Conservation (phyloP, 2,797 vertebrate genomes). For the Hapalemur alaotrensis region DNA sequence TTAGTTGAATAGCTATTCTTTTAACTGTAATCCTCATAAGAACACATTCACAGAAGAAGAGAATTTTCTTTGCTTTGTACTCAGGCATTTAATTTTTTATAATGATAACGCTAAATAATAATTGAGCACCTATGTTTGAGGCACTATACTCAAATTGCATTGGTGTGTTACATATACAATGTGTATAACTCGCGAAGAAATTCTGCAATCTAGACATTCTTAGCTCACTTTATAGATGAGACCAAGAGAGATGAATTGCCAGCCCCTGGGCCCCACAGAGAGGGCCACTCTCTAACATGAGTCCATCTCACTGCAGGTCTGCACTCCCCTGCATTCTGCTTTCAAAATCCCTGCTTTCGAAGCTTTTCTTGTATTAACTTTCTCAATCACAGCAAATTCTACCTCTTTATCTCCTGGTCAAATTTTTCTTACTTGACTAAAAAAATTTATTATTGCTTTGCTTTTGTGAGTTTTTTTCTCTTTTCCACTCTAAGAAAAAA, state of each 20-base stretch:
- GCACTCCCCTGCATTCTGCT: neutral
- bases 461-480: slow-evolving; percentile 40
- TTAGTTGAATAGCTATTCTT: slow-evolving; percentile 17
- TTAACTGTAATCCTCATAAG: slow-evolving; percentile 60
- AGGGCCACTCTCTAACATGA: neutral
- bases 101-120: neutral
- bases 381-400: neutral
- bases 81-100: neutral
- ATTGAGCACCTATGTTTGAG: neutral
- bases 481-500: neutral
- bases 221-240: neutral
- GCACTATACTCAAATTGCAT: neutral
- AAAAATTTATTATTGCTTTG: slow-evolving; percentile 18
- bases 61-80: slow-evolving; percentile 29
- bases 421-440: slow-evolving; percentile 47
- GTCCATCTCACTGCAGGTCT: neutral
- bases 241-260: neutral
- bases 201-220: neutral
- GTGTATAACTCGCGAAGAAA: neutral
- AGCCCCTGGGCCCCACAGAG: neutral
- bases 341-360: neutral
- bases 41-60: slow-evolving; percentile 37
- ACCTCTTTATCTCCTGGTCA: slow-evolving; percentile 51
- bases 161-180: neutral
- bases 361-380: neutral